Percentiles rank a stretch among this genome's conserved stretches.
Conservation (phyloP, 2,113 vertebrate species). For the Rafetus swinhoei region DNA sequence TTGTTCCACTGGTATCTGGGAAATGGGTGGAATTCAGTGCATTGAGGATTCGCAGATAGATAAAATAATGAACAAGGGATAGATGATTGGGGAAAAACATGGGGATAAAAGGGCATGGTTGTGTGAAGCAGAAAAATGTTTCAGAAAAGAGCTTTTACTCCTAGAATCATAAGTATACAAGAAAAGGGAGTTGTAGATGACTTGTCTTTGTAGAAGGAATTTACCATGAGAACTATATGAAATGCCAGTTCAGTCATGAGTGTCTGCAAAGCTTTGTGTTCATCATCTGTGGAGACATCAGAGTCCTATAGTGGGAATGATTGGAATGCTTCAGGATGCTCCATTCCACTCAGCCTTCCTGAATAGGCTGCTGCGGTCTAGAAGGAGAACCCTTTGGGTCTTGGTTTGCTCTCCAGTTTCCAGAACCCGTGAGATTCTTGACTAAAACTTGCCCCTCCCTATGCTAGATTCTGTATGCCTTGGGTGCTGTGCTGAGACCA, state of each 20-base stretch:
- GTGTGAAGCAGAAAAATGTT: background rate
- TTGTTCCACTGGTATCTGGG: background rate
- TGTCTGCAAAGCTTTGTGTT: background rate
- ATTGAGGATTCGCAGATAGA: accelerated
- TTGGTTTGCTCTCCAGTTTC: background rate
- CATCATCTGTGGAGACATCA: background rate
- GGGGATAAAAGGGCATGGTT: background rate
- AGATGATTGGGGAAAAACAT: background rate
- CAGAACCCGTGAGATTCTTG: background rate
- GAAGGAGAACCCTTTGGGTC: background rate
- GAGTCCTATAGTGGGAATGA: background rate
- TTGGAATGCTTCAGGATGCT: background rate
- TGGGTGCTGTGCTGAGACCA: background rate
- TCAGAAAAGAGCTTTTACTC: background rate
- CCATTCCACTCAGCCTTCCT: background rate
- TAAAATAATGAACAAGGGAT: background rate
- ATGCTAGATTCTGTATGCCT: accelerated
- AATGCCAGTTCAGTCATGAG: background rate
- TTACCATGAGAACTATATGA: background rate
- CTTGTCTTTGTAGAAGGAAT: background rate
- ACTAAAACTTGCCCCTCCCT: accelerated
- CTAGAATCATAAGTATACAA: too few relatives aligned
- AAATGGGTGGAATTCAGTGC: background rate
- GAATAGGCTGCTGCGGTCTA: background rate
- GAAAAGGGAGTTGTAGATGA: background rate